A percentile compares a stretch with the other conserved stretches of the same genome.
Evolutionary conservation across 2,888 invertebrate species (phyloP).

Genomic region (Gari tellinella): DNA sequence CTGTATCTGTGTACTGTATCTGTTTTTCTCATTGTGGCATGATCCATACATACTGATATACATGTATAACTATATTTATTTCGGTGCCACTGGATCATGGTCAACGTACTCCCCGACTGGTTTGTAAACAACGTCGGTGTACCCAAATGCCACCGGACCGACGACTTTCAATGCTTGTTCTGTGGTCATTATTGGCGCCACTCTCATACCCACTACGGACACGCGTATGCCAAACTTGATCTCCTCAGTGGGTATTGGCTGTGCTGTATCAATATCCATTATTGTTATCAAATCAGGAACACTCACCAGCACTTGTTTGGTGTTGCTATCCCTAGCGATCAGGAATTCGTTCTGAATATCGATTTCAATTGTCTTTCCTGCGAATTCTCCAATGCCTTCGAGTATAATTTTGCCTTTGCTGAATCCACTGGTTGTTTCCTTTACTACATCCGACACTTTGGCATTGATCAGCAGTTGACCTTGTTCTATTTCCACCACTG

Average conservation of each 20-base stretch:
- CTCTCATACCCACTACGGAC: constrained; percentile 73
- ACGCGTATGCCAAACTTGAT: constrained; percentile 79
- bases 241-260: constrained; percentile 78
- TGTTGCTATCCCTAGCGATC: constrained; percentile 56
- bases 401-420: constrained; percentile 70
- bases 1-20: too few species aligned
- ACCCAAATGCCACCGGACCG: constrained; percentile 77
- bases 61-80: constrained; percentile 2
- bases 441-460: constrained; percentile 73
- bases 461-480: constrained; percentile 71
- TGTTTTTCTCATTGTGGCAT: too few species aligned
- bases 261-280: constrained; percentile 77
- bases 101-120: constrained; percentile 51
- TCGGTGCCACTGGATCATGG: constrained; percentile 45
- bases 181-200: constrained; percentile 63
- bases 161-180: constrained; percentile 71
- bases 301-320: constrained; percentile 62
- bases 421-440: constrained; percentile 77
- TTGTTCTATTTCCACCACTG: constrained; percentile 65
- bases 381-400: constrained; percentile 61
- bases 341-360: constrained; percentile 83
- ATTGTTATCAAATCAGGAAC: constrained; percentile 79
- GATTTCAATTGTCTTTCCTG: constrained; percentile 56
- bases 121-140: constrained; percentile 58
- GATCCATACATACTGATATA: too few species aligned